phyloP scores from a whole-genome alignment of 2,797 vertebrate genomes.

The Streptopelia turtur region DNA sequence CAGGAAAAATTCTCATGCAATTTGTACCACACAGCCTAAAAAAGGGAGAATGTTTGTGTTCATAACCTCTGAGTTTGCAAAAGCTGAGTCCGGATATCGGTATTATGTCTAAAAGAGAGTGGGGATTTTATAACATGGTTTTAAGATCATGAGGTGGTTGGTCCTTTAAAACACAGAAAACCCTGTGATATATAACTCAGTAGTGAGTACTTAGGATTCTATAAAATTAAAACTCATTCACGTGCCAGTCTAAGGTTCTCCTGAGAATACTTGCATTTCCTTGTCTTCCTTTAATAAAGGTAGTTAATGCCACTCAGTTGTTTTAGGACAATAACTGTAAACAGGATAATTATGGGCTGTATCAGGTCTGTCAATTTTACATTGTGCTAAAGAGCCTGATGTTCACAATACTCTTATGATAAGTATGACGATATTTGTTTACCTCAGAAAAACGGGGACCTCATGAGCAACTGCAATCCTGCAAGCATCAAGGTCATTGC shows the following conservation, averaged over 20 bases:
- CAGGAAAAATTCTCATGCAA: not conserved
- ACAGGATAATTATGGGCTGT: not conserved
- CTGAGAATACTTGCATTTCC: conserved; percentile 20
- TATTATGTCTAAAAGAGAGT: not conserved
- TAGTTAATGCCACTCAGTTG: conserved; percentile 28
- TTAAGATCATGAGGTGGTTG: not conserved
- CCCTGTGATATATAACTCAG: not conserved
- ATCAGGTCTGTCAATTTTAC: not conserved
- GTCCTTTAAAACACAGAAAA: not conserved
- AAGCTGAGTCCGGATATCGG: not conserved
- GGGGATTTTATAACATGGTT: not conserved
- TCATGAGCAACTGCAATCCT: not conserved
- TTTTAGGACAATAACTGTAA: not conserved
- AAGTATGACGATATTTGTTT: conserved; percentile 5
- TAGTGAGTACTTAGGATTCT: not conserved
- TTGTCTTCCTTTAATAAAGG: conserved; percentile 45
- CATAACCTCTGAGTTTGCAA: not conserved
- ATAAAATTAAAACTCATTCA: not conserved
- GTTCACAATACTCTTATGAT: not conserved
- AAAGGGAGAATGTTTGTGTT: not conserved
- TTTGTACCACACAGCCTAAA: not conserved
- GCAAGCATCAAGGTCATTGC: not conserved
- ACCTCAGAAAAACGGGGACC: not conserved
- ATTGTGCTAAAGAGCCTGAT: not conserved
- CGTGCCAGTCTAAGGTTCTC: not conserved